A percentile compares a stretch with the other conserved stretches of the same genome.
Conservation (phyloP, 2,113 vertebrate genomes). For the Pterocles gutturalis region DNA sequence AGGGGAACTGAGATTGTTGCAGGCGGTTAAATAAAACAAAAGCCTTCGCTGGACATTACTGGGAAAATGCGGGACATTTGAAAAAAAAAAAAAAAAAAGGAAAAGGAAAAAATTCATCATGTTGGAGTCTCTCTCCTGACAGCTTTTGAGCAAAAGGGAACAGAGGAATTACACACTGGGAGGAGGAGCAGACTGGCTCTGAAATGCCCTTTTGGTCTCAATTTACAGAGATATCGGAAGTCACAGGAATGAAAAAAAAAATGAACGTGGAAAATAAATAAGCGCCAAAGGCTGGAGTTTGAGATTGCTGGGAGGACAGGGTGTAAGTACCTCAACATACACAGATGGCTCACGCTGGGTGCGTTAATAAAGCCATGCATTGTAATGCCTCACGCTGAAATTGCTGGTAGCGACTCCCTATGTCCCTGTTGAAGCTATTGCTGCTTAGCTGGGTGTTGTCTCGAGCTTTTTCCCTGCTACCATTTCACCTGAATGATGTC, state of each 20-base stretch:
- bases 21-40: background rate
- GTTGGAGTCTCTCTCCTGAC: background rate
- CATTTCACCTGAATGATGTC: rapidly evolving
- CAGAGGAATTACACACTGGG: rapidly evolving
- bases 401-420: rapidly evolving
- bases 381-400: rapidly evolving
- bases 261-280: background rate
- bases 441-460: background rate
- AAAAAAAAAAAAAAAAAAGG: no score
- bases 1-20: background rate
- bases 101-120: background rate
- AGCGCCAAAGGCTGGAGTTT: rapidly evolving
- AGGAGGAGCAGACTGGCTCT: background rate
- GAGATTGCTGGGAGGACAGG: background rate
- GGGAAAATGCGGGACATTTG: background rate
- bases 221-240: background rate
- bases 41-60: background rate
- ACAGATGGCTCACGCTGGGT: background rate
- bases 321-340: background rate
- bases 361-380: rapidly evolving
- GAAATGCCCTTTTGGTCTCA: background rate
- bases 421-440: rapidly evolving
- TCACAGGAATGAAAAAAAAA: background rate
- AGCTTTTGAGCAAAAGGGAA: background rate
- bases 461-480: background rate